Base-by-base conservation (phyloP, 2,888 invertebrate species). In the Drosophila nigricruria region DNA sequence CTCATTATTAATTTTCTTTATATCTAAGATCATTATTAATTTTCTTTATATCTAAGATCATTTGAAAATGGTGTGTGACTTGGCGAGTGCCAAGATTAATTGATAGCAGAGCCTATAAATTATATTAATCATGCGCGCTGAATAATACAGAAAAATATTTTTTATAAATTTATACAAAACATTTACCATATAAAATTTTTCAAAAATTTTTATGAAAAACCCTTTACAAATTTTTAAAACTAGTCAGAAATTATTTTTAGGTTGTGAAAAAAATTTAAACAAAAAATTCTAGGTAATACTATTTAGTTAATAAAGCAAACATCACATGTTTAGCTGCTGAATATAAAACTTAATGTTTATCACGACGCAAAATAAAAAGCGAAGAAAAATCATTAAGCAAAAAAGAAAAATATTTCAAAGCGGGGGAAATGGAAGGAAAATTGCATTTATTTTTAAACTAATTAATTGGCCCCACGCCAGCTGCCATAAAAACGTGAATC, bases 401-500 rank as follows among this genome's bases (percentile, higher is more conserved):
- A 58, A 5, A 54, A 49, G 16, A 43, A 16, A 49, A 60, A 47
- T 52, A n/a, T 52, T 52, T 52, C 4, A 32, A 64, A 47, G 27
- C 43, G 58, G 61, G 61, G 57, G 58, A 18, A 65, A 52, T 54
- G 82, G 54, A 57, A 64, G 30, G 59, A 71, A 82, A 74, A 82
- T 70, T 71, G 81, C 65, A 88, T 86, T 86, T 86, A 86, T 89
- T 90, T 86, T 87, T 86, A 90, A 81, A 83, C 66, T 77, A 81
- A 78, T 90, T 89, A 90, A 90, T 89, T 86, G 86, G 86, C 73
- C 36, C 56, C 40, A 25, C 20, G 89, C 86, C 86, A 86, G 77
- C 58, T 74, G 87, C 88, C 90, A 90, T 86, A 90, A 86, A 85
- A 86, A 90, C 89, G 89, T 86, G 89, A 86, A 86, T 77, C 64